Evolutionary conservation across 2,797 vertebrate species (phyloP), one percentile per base, ranked within the genome.

Genomic region (Sebastes minor): DNA sequence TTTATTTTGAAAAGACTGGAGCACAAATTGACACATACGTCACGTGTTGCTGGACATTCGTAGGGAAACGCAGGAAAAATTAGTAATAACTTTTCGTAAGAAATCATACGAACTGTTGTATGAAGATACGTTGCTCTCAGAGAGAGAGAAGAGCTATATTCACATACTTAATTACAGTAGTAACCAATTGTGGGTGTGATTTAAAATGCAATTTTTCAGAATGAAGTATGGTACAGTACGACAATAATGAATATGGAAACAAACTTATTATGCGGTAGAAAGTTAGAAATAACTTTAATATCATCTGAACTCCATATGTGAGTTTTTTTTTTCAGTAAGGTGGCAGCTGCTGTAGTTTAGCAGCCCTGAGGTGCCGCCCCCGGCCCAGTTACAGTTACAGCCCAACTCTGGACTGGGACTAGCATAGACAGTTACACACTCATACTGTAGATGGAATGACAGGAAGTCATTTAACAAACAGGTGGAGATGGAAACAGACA

Each of bases 401-500:
- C n/a, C 25, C 23, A 14, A 22, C 66, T 78, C 27, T 78, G 62
- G 67, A 71, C 71, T 38, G 81, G 46, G 55, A 78, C 32, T n/a
- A 38, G 73, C 68, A 84, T 57, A 81, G 79, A 71, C 25, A 85
- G 73, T 61, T 60, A 73, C 85, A 87, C 71, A 86, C 71, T 65
- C 69, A 42, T 3, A 46, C 49, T 69, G 59, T 55, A n/a, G 53
- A 71, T 23, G 62, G 60, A 83, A 77, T 59, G 73, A 82, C 80
- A 86, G 75, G 23, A 81, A 80, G 76, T 83, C 77, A 64, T 78
- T 83, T 71, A 80, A 52, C 71, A 79, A 84, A 77, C 67, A 83
- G 84, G 76, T 87, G 78, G 78, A 77, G 65, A 60, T 27, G 12
- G 52, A 64, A 76, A 78, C 67, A 84, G 77, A 87, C 81, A 86